These are phyloP conservation scores for Sebastes nivosus DNA, from an alignment of 2,797 vertebrate species.

Conservation along the genomic window DNA sequence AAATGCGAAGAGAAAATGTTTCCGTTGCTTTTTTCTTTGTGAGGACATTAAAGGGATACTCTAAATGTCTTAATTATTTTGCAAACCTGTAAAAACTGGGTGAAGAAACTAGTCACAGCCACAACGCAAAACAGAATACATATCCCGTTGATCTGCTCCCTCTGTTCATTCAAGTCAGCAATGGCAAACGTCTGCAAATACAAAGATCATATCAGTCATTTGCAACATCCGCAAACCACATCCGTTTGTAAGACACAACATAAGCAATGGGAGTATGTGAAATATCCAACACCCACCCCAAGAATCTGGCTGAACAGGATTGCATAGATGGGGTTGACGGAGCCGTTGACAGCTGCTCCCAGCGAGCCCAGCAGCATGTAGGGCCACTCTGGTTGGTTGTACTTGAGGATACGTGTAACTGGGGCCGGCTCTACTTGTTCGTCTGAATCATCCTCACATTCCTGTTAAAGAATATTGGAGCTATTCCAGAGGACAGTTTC, in stretches of 20 bases:
- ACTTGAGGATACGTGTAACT: constrained; percentile 83
- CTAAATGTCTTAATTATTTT: not conserved
- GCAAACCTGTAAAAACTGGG: constrained; percentile 85
- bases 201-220: not conserved
- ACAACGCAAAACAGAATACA: constrained; percentile 84
- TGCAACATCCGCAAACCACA: not conserved
- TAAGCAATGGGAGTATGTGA: not conserved
- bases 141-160: constrained; percentile 74
- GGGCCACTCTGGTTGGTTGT: constrained; percentile 86
- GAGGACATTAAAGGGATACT: too few species aligned
- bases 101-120: constrained; percentile 78
- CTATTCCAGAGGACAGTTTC: not conserved
- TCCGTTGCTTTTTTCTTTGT: too few species aligned
- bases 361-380: constrained; percentile 85
- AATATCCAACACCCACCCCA: constrained; percentile 73
- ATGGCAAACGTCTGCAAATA: constrained; percentile 83
- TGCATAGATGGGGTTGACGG: constrained; percentile 83
- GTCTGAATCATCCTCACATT: constrained; percentile 38
- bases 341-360: constrained; percentile 84
- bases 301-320: constrained; percentile 87
- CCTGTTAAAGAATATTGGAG: constrained; percentile 32
- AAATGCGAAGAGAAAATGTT: too few species aligned
- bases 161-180: constrained; percentile 77
- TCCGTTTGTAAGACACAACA: not conserved
- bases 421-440: constrained; percentile 69